Evolutionary conservation across 2,113 vertebrate genomes (phyloP), one percentile per base, ranked within the genome.

Genomic region (Dicaeum eximium): DNA sequence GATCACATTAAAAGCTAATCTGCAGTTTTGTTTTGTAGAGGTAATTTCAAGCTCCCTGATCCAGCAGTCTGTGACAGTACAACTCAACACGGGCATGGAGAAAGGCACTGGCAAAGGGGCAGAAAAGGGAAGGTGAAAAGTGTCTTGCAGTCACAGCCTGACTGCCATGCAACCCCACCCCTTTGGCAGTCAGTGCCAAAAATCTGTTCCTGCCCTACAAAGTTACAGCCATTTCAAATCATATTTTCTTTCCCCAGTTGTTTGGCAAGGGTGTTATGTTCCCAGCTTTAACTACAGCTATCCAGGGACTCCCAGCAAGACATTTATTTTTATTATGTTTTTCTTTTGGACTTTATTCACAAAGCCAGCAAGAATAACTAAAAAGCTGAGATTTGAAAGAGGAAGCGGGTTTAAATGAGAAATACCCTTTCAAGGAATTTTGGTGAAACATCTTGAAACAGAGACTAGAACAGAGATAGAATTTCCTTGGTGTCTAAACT

Each of bases 251-350:
- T 97, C 61, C 61, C 23, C 0, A 0, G 31, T 93, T 95, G 37
- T 84, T 65, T 97, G 96, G 96, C 91, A 92, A 71, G 84, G 87
- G 33, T 16, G 25, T 60, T 91, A 84, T 95, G 69, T 96, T 95
- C 77, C 73, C 72, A 94, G 77, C 53, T 92, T 93, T 89, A 93
- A 95, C 93, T 92, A 95, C 70, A 75, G 72, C 95, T 93, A 81
- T 95, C 94, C 77, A 74, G 86, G 69, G 93, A 96, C 89, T 93
- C 48, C 25, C 23, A 84, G 72, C 53, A 44, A 91, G 45, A 89
- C 70, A 86, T 85, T 81, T 75, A 60, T 54, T 94, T 95, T 92
- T 92, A 92, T 91, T 91, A 89, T 81, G 16, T 67, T 96, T 96
- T 96, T 80, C 69, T 94, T 96, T 93, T 94, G 91, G 92, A 92